Conservation (phyloP, 2,888 invertebrate species). For the Dioctria linearis region DNA sequence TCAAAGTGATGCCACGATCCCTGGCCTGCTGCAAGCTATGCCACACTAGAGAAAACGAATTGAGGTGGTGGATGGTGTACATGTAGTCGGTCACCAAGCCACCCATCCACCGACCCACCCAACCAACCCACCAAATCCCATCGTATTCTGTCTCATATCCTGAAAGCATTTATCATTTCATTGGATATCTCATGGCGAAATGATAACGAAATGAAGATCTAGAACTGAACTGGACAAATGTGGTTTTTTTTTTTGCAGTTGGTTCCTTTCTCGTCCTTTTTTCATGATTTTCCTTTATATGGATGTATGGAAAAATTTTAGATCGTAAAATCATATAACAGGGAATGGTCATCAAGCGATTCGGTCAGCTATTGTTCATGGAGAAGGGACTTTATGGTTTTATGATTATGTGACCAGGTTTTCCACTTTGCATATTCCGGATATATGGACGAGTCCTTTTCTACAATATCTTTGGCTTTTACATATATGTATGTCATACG, state of each 20-base stretch:
- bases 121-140: background rate
- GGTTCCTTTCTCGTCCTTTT: constrained; percentile 17
- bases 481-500: too few species aligned
- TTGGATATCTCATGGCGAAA: constrained; percentile 49
- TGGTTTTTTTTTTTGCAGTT: constrained; percentile 24
- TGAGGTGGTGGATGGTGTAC: too few species aligned
- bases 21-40: background rate
- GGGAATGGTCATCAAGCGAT: constrained; percentile 53
- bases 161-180: constrained; percentile 53
- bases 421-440: constrained; percentile 55
- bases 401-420: constrained; percentile 56
- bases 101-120: too few species aligned
- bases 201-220: constrained; percentile 42
- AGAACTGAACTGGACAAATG: background rate
- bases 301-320: constrained; percentile 30
- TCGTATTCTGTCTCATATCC: constrained; percentile 11
- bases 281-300: background rate
- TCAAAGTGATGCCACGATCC: constrained; percentile 45
- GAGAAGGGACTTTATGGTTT: constrained; percentile 55
- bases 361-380: constrained; percentile 23
- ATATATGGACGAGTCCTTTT: constrained; percentile 1
- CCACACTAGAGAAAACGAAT: too few species aligned
- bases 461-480: background rate
- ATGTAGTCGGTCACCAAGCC: too few species aligned
- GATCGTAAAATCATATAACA: constrained; percentile 51